Conservation (phyloP, 2,888 invertebrate genomes). For the Troides helena region DNA sequence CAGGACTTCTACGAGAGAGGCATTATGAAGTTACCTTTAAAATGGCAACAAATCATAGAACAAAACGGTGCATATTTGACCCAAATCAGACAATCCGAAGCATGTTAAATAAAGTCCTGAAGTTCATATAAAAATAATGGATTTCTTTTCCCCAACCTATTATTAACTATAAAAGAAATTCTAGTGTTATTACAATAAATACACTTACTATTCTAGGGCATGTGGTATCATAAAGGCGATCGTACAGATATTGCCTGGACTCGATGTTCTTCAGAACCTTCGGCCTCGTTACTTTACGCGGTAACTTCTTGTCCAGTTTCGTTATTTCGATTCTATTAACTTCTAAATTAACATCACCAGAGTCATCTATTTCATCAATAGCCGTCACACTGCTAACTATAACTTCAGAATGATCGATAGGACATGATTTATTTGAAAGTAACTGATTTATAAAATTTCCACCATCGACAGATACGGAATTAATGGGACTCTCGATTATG, state of each 20-base stretch:
- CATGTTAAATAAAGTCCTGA: too few species aligned
- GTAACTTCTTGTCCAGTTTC: slow-evolving; percentile 47
- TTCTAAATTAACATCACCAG: slow-evolving; percentile 14
- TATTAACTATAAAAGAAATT: too few species aligned
- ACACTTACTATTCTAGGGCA: slow-evolving; percentile 67
- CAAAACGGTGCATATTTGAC: too few species aligned
- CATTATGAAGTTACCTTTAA: too few species aligned
- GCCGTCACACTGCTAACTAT: slow-evolving; percentile 29
- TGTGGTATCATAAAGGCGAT: slow-evolving; percentile 60
- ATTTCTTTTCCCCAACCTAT: too few species aligned
- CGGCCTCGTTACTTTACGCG: slow-evolving; percentile 56
- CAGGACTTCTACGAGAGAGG: too few species aligned
- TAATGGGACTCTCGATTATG: slow-evolving; percentile 47
- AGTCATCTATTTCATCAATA: slow-evolving; percentile 32
- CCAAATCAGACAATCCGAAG: too few species aligned
- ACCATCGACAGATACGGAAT: slow-evolving; percentile 40
- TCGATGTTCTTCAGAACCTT: slow-evolving; percentile 68
- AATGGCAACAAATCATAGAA: too few species aligned
- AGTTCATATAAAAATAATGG: too few species aligned
- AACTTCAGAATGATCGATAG: slow-evolving; percentile 45
- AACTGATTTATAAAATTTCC: slow-evolving; percentile 45
- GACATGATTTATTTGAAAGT: slow-evolving; percentile 46
- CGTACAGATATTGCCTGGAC: slow-evolving; percentile 61
- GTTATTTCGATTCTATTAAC: slow-evolving; percentile 35
- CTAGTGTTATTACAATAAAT: neutral